Evolutionary conservation across 2,113 vertebrate genomes (phyloP).

Genomic region (Columba janthina): DNA sequence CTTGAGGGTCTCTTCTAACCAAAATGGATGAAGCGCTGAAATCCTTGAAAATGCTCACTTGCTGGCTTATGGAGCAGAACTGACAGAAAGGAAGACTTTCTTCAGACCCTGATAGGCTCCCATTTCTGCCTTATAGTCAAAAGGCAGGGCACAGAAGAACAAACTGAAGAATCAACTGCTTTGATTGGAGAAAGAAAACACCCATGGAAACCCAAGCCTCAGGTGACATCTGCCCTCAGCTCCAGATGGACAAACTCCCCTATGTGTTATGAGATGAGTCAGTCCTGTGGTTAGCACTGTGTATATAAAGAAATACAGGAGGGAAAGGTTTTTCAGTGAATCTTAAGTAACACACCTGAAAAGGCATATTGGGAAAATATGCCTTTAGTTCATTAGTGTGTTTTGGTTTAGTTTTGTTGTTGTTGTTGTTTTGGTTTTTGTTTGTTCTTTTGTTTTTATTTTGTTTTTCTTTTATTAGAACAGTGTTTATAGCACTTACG

Average conservation of each 20-base stretch:
- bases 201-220: neutral
- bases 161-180: neutral
- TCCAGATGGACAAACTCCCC: neutral
- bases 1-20: too few species aligned
- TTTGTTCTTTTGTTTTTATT: neutral
- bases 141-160: neutral
- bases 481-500: neutral
- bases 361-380: neutral
- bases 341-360: neutral
- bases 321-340: neutral
- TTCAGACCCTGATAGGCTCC: neutral
- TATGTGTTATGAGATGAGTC: neutral
- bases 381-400: neutral
- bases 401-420: neutral
- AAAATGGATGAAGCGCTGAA: neutral
- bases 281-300: neutral
- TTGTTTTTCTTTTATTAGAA: neutral
- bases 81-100: neutral
- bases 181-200: neutral
- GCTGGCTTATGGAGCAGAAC: neutral
- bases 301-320: neutral
- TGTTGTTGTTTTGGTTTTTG: neutral
- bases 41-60: neutral
- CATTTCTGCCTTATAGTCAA: neutral
- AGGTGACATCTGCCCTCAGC: neutral